These are phyloP conservation scores for Plecturocebus donacophilus DNA, from an alignment of 2,113 vertebrate species.

Conservation along the genomic window DNA sequence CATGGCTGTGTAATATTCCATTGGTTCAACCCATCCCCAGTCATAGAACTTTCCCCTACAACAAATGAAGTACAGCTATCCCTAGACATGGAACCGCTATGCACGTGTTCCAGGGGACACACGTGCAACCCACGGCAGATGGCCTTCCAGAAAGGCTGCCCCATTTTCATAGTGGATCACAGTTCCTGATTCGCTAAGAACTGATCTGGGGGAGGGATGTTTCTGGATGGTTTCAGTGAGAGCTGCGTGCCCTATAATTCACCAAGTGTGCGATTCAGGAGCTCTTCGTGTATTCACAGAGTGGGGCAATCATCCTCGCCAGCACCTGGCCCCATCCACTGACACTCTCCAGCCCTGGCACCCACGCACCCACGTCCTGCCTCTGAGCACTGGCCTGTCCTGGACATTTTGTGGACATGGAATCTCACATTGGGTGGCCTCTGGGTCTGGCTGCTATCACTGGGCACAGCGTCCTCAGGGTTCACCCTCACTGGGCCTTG, in stretches of 20 bases:
- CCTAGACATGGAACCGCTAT: rapidly evolving
- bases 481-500: neutral
- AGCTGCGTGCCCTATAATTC: neutral
- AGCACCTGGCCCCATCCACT: neutral
- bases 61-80: rapidly evolving
- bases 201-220: neutral
- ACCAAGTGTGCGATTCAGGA: neutral
- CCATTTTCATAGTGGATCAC: neutral
- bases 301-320: too few species aligned
- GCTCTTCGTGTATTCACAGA: neutral
- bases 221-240: neutral
- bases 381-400: neutral
- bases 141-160: neutral
- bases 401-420: neutral
- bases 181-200: neutral
- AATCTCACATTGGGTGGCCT: neutral
- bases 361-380: neutral
- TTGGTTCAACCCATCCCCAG: neutral
- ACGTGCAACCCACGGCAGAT: neutral
- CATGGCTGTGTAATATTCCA: too few species aligned
- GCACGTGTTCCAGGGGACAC: neutral
- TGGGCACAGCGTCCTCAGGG: neutral
- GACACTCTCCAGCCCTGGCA: neutral
- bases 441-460: neutral
- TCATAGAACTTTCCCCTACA: too few species aligned